Percentiles rank a stretch among this genome's conserved stretches.
These are phyloP conservation scores for Sinocyclocheilus rhinocerous DNA, from an alignment of 2,113 vertebrate genomes.

Conservation along the genomic window DNA sequence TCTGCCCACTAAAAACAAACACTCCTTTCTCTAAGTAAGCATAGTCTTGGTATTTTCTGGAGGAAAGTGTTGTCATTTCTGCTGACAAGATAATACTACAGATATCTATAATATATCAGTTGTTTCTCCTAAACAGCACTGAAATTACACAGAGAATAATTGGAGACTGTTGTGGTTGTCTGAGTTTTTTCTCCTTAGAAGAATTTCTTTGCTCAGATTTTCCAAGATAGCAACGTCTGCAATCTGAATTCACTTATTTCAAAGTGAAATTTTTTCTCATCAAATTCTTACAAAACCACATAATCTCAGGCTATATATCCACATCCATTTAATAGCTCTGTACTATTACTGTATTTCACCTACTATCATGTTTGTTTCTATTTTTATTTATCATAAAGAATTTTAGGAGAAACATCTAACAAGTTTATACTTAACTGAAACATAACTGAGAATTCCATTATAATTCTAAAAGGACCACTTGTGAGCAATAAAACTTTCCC, in stretches of 20 bases:
- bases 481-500: background rate
- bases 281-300: background rate
- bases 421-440: background rate
- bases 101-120: background rate
- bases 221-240: background rate
- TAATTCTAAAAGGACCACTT: background rate
- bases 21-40: slow-evolving; percentile 41
- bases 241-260: no score
- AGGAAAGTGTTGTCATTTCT: slow-evolving; percentile 52
- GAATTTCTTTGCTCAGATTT: background rate
- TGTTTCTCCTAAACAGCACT: background rate
- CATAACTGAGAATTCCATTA: no score
- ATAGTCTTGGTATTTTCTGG: slow-evolving; percentile 46
- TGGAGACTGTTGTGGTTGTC: background rate
- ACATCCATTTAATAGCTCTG: background rate
- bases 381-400: background rate
- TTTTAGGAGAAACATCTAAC: slow-evolving; percentile 1
- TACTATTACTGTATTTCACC: background rate
- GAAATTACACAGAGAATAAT: background rate
- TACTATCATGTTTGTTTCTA: background rate
- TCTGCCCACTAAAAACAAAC: slow-evolving; percentile 63
- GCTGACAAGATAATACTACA: slow-evolving; percentile 19
- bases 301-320: no score
- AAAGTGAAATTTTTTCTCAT: no score
- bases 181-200: background rate